A percentile compares a stretch with the other conserved stretches of the same genome.
Conservation (phyloP, 64 coral and sea anemone genomes). For the Cladopsammia gracilis region DNA sequence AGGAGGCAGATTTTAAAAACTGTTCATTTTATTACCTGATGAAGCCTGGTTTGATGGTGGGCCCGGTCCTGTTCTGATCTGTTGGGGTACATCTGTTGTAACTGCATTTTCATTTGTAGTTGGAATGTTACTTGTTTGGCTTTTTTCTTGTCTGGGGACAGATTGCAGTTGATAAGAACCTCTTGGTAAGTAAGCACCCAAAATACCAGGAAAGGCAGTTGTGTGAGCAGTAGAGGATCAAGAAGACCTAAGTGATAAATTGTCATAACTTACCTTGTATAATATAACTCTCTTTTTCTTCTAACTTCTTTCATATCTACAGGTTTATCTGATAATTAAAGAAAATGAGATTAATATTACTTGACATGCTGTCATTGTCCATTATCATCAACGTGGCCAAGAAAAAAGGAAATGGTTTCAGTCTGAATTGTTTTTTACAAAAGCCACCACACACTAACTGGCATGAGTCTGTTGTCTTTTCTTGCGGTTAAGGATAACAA, state of each 20-base stretch:
- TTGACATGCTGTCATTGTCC: no score
- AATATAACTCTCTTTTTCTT: conserved; percentile 90
- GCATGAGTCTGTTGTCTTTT: no score
- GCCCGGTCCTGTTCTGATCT: not conserved
- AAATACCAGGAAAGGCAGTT: no score
- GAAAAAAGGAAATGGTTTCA: no score
- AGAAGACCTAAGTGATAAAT: not conserved
- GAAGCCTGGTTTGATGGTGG: not conserved
- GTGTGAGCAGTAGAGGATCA: no score
- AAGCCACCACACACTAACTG: no score
- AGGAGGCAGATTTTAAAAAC: no score
- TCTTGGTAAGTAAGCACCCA: no score
- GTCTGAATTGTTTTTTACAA: no score
- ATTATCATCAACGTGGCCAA: no score
- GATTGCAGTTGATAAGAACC: no score
- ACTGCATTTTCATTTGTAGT: not conserved
- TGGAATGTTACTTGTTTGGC: not conserved
- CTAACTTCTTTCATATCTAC: conserved; percentile 91
- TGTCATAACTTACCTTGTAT: conserved; percentile 64
- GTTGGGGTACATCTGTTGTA: conserved; percentile 15
- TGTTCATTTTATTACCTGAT: not conserved
- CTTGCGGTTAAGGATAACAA: no score
- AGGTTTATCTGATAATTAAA: conserved; percentile 54
- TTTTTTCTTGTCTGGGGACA: not conserved
- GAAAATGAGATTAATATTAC: not conserved